These are phyloP conservation scores for Pimpla rufipes DNA, from an alignment of 2,888 invertebrate genomes.

Conservation along the genomic window DNA sequence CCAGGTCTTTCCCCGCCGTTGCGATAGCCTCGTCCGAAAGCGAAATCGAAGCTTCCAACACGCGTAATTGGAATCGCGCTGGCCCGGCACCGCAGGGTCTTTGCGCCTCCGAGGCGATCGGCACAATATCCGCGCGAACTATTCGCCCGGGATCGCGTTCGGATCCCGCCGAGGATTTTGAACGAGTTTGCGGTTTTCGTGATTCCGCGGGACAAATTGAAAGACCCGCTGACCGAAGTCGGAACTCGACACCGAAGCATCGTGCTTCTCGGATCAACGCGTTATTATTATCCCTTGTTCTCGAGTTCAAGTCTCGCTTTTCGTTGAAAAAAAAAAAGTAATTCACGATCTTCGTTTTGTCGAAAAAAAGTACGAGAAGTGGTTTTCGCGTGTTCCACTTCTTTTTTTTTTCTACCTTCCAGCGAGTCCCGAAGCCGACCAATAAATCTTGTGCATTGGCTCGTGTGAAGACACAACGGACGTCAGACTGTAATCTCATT, in stretches of 20 bases:
- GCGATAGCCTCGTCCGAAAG: conserved; percentile 49
- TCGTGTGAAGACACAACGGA: conserved; percentile 12
- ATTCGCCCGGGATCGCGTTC: conserved; percentile 17
- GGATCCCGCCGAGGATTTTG: conserved; percentile 19
- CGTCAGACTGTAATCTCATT: conserved; percentile 3
- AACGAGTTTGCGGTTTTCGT: conserved; percentile 53
- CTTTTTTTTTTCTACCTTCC: too few species aligned
- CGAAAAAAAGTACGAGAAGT: too few species aligned
- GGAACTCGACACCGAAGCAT: background rate
- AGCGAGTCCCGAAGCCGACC: too few species aligned
- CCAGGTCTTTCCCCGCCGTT: conserved; percentile 11
- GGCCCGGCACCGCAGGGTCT: conserved; percentile 10
- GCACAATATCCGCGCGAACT: conserved; percentile 42
- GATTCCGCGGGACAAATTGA: conserved; percentile 50
- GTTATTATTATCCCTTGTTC: background rate
- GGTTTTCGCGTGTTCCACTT: too few species aligned
- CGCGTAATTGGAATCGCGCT: conserved; percentile 53
- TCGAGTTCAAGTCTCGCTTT: background rate
- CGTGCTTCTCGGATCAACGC: background rate
- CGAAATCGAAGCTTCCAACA: conserved; percentile 59
- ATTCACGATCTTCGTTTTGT: background rate
- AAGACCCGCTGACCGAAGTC: conserved; percentile 38
- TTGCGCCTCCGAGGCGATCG: conserved; percentile 37
- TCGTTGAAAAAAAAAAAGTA: conserved; percentile 3
- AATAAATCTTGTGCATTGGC: too few species aligned